Percentiles rank a stretch among this genome's conserved stretches.
Evolutionary conservation across 2,888 invertebrate species (phyloP).

Genomic region (Selenia dentaria): DNA sequence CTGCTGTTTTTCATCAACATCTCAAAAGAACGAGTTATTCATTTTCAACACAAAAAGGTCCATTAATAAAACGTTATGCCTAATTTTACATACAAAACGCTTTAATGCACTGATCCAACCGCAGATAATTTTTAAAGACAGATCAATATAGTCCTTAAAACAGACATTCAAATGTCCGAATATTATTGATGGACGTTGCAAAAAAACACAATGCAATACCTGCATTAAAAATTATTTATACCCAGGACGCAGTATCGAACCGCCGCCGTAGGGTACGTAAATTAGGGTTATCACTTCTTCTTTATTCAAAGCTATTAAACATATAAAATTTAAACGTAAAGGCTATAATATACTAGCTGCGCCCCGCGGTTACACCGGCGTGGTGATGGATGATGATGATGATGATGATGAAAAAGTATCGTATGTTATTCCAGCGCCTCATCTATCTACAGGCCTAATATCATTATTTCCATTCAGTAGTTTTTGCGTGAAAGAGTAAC

Average conservation of each 20-base stretch:
- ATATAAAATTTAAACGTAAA: too few relatives aligned
- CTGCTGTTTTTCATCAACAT: background rate
- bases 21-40: background rate
- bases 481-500: too few relatives aligned
- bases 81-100: conserved; percentile 58
- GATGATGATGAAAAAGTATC: too few relatives aligned
- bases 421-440: too few relatives aligned
- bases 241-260: conserved; percentile 64
- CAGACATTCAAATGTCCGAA: conserved; percentile 78
- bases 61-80: conserved; percentile 48
- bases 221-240: conserved; percentile 82
- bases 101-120: conserved; percentile 59
- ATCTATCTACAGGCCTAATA: too few relatives aligned
- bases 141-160: conserved; percentile 69
- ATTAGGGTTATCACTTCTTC: conserved; percentile 9
- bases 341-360: too few relatives aligned
- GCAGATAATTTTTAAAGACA: conserved; percentile 63
- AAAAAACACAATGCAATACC: conserved; percentile 74
- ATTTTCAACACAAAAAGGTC: conserved; percentile 27
- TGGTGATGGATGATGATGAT: too few relatives aligned
- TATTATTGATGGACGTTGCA: conserved; percentile 77
- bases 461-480: too few relatives aligned
- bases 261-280: conserved; percentile 41
- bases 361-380: too few relatives aligned
- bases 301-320: too few relatives aligned